These are phyloP conservation scores for Brachionus sp. DNA, from an alignment of 1,140 invertebrate genomes.

Conservation along the genomic window DNA sequence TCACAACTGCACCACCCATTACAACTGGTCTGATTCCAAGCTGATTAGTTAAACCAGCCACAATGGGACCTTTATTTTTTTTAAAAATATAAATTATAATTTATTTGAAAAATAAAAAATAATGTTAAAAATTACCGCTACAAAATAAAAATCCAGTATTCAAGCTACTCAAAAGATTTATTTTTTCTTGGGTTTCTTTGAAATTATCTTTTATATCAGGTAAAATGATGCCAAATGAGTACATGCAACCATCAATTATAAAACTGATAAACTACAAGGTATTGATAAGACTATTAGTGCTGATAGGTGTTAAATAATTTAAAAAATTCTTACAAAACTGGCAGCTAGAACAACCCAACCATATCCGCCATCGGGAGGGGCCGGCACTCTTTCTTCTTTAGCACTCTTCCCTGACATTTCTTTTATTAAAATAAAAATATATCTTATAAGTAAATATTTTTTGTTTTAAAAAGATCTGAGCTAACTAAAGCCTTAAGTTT, in stretches of 20 bases:
- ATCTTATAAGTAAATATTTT: not conserved
- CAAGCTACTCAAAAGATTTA: constrained; percentile 14
- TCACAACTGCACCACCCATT: constrained; percentile 75
- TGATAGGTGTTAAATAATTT: not conserved
- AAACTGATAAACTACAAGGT: not conserved
- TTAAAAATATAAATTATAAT: not conserved
- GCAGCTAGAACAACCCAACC: constrained; percentile 38
- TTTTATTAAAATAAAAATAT: not conserved
- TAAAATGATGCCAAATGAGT: not conserved
- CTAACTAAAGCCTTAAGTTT: not conserved
- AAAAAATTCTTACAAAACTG: not conserved
- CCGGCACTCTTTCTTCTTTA: constrained; percentile 9
- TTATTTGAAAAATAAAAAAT: not conserved
- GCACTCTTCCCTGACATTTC: not conserved
- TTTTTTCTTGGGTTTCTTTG: not conserved
- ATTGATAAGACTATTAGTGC: not conserved
- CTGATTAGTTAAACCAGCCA: constrained; percentile 74
- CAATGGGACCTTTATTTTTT: constrained; percentile 72
- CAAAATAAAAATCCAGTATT: constrained; percentile 41
- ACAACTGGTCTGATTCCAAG: constrained; percentile 85
- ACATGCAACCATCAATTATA: constrained; percentile 44
- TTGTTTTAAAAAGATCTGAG: not conserved
- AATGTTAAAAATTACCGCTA: not conserved
- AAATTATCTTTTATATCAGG: not conserved
- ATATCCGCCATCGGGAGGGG: constrained; percentile 42